Evolutionary conservation across 1,140 invertebrate genomes (phyloP), one percentile per base, ranked within the genome.

Genomic region (Megalonaias nervosa): DNA sequence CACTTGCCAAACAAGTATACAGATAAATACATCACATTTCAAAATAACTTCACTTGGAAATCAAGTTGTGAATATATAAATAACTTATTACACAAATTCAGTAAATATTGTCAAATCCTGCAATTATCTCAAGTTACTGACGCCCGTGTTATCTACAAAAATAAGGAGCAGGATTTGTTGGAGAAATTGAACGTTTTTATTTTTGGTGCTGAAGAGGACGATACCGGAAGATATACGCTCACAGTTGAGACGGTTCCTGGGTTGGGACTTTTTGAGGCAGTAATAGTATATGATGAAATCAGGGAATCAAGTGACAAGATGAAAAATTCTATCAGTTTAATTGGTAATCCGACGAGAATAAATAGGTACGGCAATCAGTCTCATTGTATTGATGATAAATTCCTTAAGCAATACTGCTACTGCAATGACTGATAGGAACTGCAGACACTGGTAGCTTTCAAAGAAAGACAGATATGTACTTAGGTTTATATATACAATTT

Each of bases 321-420:
- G 12, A 59, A 76, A 48, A 67, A 81, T n/a, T 66, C 71, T 13
- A 82, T 82, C 61, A 75, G 68, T 6, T 59, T 88, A 19, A 71
- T 85, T 1, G 89, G 87, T 13, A 86, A 88, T 57, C 83, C 90
- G 21, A 89, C 86, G 26, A 76, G 89, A 12, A 85, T 86, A 21
- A 91, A 90, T 61, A 79, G 65, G 56, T 90, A 89, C 67, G 88
- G 86, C 0, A 82, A 83, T 59, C 87, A 89, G 71, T 86, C 89
- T 1, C 62, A 68, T 17, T 91, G 90, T 82, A 82, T 90, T 23
- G 31, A 83, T 48, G 80, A 84, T 67, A 79, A 78, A 16, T 75
- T 68, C 12, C 79, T 89, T 14, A 84, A 85, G 69, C 85, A 87
- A 64, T 89, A 85, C 71, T 91, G 90, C 76, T 86, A 82, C 56